Conservation (phyloP, 2,113 vertebrate species). For the Otus sunia region DNA sequence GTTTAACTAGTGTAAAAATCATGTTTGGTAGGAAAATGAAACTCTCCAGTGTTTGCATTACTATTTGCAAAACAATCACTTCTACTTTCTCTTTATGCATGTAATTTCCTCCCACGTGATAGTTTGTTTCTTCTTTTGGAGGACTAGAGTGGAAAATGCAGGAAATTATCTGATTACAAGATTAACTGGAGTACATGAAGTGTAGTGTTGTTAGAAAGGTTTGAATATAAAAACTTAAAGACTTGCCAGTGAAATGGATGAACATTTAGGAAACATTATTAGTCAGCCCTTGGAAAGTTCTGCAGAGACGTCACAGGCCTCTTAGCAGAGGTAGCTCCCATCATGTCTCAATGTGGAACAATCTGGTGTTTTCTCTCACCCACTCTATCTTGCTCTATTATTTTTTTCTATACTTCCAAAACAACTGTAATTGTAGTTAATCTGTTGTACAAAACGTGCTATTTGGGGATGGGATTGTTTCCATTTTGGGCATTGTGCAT, state of each 20-base stretch:
- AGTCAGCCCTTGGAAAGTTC: not conserved
- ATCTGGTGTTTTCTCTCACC: not conserved
- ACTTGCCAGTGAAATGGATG: not conserved
- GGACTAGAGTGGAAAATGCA: not conserved
- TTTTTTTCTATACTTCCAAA: not conserved
- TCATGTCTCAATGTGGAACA: not conserved
- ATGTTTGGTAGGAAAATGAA: not conserved
- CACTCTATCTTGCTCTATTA: not conserved
- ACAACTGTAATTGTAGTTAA: not conserved
- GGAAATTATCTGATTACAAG: not conserved
- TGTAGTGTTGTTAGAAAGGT: not conserved
- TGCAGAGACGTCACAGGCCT: not conserved
- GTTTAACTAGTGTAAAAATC: not conserved
- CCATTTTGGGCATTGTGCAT: not conserved
- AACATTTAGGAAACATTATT: not conserved
- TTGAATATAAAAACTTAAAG: not conserved
- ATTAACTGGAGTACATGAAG: not conserved
- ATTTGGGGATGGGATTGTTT: not conserved
- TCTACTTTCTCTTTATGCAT: not conserved
- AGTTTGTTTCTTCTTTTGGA: not conserved
- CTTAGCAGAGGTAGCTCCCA: not conserved
- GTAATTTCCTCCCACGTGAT: not conserved
- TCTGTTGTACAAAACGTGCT: not conserved
- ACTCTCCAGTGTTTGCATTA: not conserved
- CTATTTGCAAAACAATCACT: not conserved